phyloP scores from a whole-genome alignment of 2,113 vertebrate species.

The Pontoporia blainvillei region DNA sequence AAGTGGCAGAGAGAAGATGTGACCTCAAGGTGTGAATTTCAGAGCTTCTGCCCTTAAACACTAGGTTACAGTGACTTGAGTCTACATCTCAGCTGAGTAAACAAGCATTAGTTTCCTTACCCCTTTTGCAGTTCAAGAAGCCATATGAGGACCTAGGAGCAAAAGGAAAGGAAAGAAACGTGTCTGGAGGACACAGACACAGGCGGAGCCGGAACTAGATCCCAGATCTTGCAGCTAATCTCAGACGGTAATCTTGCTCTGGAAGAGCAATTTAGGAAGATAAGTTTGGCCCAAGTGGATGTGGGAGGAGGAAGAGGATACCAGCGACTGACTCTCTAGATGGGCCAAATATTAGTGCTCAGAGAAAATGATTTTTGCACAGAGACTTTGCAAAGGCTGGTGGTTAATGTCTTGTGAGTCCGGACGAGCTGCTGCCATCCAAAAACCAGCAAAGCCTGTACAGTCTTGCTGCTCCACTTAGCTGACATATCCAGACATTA shows the following conservation, averaged over 20 bases:
- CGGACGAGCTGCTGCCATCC: background rate
- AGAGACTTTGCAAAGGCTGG: background rate
- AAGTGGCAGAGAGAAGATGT: background rate
- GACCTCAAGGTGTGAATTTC: background rate
- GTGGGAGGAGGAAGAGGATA: background rate
- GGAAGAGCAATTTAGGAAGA: background rate
- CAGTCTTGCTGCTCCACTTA: constrained; percentile 42
- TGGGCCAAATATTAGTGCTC: background rate
- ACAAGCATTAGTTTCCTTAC: background rate
- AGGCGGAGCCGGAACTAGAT: background rate
- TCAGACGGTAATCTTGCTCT: background rate
- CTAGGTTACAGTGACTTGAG: background rate
- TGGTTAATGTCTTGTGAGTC: background rate
- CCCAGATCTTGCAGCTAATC: background rate
- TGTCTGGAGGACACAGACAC: background rate
- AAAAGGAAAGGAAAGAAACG: background rate
- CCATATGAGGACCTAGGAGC: background rate
- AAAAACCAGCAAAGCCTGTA: background rate
- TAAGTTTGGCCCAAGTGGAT: background rate
- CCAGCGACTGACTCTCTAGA: background rate
- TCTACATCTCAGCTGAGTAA: background rate
- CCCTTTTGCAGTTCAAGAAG: background rate
- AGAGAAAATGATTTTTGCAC: background rate
- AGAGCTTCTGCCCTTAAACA: background rate
- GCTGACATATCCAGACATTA: constrained; percentile 26